Evolutionary conservation across 2,113 vertebrate genomes (phyloP), one percentile per base, ranked within the genome.

Genomic region (Mustela lutreola): DNA sequence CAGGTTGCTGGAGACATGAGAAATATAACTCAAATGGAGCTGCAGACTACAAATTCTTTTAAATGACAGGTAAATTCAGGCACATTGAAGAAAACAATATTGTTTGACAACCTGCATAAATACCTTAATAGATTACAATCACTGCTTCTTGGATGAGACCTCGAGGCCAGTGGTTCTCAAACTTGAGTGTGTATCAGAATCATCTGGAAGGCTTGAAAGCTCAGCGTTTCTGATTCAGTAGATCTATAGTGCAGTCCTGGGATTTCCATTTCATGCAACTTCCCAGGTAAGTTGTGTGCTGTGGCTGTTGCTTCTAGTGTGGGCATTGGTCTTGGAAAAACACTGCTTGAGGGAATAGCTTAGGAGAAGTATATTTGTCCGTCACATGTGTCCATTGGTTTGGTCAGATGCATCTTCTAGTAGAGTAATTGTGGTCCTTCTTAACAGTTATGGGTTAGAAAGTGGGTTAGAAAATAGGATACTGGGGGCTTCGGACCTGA

Each of bases 341-440:
- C 14, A 36, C 6, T 56, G 8, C 31, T 78, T 85, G 53, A 67
- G 88, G 58, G 56, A 88, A 67, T 82, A 22, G 67, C 6, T 26
- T 82, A 36, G 45, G n/a, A 67, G 28, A 93, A 24, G 39, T 0
- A 0, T 73, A 4, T 14, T 84, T 93, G 79, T 86, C 45, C 89
- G 15, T 70, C 42, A 36, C 53, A 42, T 33, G 53, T 89, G 33
- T 79, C 39, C 33, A 5, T 53, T 91, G 50, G 2, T 92, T 94
- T 53, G 71, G 31, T 96, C 28, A 95, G 21, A 78, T 8, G 7
- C 16, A 84, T 76, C 19, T 75, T 16, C 91, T 39, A 91, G 15
- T 94, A 89, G 79, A 91, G 63, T 84, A 91, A 88, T 42, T 81
- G 56, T 45, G 53, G 63, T 90, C 5, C 19, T 65, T 89, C 24